Conservation (phyloP, 2,888 invertebrate genomes). For the Erebia ligea region DNA sequence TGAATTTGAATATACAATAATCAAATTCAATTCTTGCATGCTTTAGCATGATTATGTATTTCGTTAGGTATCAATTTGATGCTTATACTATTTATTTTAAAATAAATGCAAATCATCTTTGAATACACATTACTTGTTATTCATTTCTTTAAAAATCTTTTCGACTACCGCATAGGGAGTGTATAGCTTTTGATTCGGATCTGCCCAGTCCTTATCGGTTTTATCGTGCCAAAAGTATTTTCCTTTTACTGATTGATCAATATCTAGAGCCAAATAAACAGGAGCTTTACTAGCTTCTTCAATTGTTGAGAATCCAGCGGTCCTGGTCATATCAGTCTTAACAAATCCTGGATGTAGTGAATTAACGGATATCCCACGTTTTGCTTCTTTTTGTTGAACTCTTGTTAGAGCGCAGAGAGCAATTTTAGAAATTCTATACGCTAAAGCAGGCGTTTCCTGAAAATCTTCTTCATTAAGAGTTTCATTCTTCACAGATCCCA, state of each 20-base stretch:
- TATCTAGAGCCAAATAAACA: slow-evolving; percentile 46
- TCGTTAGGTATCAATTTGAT: no score
- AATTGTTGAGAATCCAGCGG: slow-evolving; percentile 39
- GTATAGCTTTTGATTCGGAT: slow-evolving; percentile 38
- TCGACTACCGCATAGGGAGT: slow-evolving; percentile 16
- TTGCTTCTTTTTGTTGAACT: slow-evolving; percentile 44
- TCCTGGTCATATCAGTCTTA: slow-evolving; percentile 45
- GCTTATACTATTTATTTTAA: no score
- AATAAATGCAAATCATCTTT: not conserved
- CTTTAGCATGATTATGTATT: no score
- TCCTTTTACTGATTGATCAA: slow-evolving; percentile 47
- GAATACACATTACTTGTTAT: not conserved
- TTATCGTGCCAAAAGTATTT: slow-evolving; percentile 50
- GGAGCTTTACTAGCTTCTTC: slow-evolving; percentile 44
- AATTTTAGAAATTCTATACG: slow-evolving; percentile 47
- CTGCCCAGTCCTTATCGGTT: slow-evolving; percentile 45
- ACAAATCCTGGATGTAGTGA: slow-evolving; percentile 49
- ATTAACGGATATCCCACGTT: slow-evolving; percentile 44
- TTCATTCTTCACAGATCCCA: slow-evolving; percentile 45
- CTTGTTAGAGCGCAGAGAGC: slow-evolving; percentile 46
- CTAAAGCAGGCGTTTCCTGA: slow-evolving; percentile 40
- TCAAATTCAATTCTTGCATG: no score
- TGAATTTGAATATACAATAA: no score
- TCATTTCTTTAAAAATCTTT: slow-evolving; percentile 4
- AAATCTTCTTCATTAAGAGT: slow-evolving; percentile 46